Conservation (phyloP, 2,113 vertebrate genomes). For the Chitala chitala region DNA sequence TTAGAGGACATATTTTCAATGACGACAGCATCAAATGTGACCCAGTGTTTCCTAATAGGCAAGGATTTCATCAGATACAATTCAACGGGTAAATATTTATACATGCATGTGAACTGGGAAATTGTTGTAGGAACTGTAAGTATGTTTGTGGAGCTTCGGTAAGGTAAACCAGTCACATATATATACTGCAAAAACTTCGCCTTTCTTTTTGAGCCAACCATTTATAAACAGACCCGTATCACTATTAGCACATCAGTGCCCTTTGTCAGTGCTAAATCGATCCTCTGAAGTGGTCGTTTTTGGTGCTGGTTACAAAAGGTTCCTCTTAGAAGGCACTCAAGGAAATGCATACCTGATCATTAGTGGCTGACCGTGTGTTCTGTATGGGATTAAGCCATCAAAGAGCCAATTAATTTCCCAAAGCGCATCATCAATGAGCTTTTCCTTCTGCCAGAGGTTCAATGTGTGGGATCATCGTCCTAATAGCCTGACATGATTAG, state of each 20-base stretch:
- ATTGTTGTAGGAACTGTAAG: background rate
- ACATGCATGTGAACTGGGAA: background rate
- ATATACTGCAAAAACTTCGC: no score
- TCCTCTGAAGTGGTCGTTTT: background rate
- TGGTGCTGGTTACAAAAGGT: background rate
- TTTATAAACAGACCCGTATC: background rate
- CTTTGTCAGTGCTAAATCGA: background rate
- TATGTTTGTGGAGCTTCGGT: background rate
- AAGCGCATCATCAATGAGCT: background rate
- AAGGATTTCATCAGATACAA: no score
- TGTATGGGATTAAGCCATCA: constrained; percentile 12
- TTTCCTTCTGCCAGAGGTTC: background rate
- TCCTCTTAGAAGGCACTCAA: background rate
- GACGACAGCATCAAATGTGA: constrained; percentile 30
- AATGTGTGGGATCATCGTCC: background rate
- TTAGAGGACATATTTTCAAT: constrained; percentile 24
- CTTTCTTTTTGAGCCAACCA: background rate
- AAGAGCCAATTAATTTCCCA: constrained; percentile 14
- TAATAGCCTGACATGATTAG: background rate
- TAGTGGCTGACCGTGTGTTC: background rate
- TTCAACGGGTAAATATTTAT: background rate
- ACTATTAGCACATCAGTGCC: background rate
- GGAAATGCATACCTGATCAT: constrained; percentile 2
- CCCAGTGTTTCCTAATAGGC: constrained; percentile 13
- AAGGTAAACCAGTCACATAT: no score